These are phyloP conservation scores for Thamnophis sirtalis DNA, from an alignment of 2,113 vertebrate genomes.

Conservation along the genomic window DNA sequence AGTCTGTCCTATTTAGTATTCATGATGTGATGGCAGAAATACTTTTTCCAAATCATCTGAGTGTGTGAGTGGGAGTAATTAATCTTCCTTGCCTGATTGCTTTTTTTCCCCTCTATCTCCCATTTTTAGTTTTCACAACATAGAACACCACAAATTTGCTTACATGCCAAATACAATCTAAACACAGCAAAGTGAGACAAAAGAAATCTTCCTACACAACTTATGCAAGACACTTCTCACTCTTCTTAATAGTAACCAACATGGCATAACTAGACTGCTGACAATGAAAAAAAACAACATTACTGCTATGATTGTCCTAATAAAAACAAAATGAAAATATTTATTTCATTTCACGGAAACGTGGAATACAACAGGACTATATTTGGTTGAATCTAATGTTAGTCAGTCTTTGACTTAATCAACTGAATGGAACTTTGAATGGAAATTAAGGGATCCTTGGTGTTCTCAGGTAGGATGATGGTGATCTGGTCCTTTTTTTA, in stretches of 20 bases:
- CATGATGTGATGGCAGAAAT: conserved; percentile 29
- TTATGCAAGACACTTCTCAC: conserved; percentile 7
- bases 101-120: conserved; percentile 39
- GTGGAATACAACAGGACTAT: neutral
- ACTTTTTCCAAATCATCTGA: conserved; percentile 44
- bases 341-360: neutral
- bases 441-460: neutral
- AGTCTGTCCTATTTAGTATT: conserved; percentile 38
- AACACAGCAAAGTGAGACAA: conserved; percentile 30
- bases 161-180: conserved; percentile 31
- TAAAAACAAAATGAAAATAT: neutral
- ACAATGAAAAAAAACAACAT: conserved; percentile 11
- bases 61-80: conserved; percentile 49
- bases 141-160: conserved; percentile 28
- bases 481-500: too few relatives aligned
- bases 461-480: too few relatives aligned
- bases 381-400: neutral
- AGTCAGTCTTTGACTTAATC: neutral
- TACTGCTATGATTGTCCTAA: neutral
- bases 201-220: conserved; percentile 4
- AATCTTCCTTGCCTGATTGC: conserved; percentile 46
- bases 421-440: neutral
- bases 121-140: conserved; percentile 41
- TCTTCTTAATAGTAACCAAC: conserved; percentile 21
- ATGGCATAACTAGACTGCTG: conserved; percentile 29